These are phyloP conservation scores for Allobates femoralis DNA, from an alignment of 2,797 vertebrate genomes.

Conservation along the genomic window DNA sequence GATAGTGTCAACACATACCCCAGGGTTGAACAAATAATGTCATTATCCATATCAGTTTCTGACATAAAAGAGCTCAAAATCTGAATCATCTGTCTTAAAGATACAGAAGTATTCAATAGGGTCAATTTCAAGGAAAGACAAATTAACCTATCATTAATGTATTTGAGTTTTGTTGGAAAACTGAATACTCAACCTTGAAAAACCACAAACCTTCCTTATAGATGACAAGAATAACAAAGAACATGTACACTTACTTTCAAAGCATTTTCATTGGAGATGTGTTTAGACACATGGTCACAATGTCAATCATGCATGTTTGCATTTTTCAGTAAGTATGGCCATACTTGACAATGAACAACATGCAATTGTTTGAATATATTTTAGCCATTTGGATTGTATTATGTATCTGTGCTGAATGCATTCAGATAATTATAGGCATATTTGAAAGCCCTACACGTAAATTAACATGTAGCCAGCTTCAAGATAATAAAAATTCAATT, in stretches of 20 bases:
- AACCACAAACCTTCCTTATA: too few species aligned
- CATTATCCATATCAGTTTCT: too few species aligned
- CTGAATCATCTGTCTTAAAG: neutral
- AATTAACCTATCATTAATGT: neutral
- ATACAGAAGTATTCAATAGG: neutral
- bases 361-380: neutral
- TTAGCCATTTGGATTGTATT: neutral
- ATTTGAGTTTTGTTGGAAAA: too few species aligned
- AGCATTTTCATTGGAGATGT: too few species aligned
- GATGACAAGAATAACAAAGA: too few species aligned
- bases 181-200: too few species aligned
- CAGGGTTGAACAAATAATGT: too few species aligned
- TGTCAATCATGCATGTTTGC: neutral
- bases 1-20: too few species aligned
- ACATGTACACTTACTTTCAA: too few species aligned
- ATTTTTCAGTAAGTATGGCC: neutral
- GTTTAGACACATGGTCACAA: too few species aligned
- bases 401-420: neutral
- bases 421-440: neutral
- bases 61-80: neutral
- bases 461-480: constrained; percentile 25
- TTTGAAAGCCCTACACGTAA: constrained; percentile 11
- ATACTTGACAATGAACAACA: neutral
- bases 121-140: neutral
- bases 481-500: constrained; percentile 41